Conservation (phyloP, 2,113 vertebrate genomes). For the Callipepla squamata region DNA sequence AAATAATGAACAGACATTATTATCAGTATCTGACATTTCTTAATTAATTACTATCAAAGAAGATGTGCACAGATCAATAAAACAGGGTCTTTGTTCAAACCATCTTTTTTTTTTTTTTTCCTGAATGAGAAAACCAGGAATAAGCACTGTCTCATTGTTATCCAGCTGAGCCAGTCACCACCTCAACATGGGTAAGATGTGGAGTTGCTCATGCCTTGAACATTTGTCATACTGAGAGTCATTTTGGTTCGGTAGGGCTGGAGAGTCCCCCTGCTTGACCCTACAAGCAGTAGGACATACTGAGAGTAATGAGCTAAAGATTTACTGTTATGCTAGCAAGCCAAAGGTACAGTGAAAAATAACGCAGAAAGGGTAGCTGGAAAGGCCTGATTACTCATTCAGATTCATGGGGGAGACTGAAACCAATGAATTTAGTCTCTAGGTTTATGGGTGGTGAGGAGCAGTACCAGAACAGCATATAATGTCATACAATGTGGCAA, state of each 20-base stretch:
- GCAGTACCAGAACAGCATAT: background rate
- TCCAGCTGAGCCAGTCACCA: background rate
- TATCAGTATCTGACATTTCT: background rate
- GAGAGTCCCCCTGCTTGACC: slow-evolving; percentile 15
- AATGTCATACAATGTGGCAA: background rate
- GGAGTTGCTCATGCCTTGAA: background rate
- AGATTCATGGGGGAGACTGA: slow-evolving; percentile 19
- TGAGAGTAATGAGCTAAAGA: slow-evolving; percentile 51
- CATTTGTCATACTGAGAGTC: slow-evolving; percentile 31
- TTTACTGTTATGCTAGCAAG: slow-evolving; percentile 6
- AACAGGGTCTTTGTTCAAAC: background rate
- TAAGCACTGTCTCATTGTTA: background rate
- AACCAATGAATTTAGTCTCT: slow-evolving; percentile 37
- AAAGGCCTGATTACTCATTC: slow-evolving; percentile 39
- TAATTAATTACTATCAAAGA: slow-evolving; percentile 1
- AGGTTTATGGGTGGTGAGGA: slow-evolving; percentile 26
- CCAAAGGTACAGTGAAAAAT: slow-evolving; percentile 43
- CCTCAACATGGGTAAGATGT: background rate
- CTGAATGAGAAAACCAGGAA: background rate
- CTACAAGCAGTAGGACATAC: background rate
- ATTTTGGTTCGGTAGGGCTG: background rate
- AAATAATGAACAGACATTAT: background rate
- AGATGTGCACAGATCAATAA: background rate
- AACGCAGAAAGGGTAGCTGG: background rate
- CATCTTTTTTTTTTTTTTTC: background rate